Percentiles rank a stretch among this genome's conserved stretches.
These are phyloP conservation scores for Phalera bucephala DNA, from an alignment of 2,888 invertebrate species.

Conservation along the genomic window DNA sequence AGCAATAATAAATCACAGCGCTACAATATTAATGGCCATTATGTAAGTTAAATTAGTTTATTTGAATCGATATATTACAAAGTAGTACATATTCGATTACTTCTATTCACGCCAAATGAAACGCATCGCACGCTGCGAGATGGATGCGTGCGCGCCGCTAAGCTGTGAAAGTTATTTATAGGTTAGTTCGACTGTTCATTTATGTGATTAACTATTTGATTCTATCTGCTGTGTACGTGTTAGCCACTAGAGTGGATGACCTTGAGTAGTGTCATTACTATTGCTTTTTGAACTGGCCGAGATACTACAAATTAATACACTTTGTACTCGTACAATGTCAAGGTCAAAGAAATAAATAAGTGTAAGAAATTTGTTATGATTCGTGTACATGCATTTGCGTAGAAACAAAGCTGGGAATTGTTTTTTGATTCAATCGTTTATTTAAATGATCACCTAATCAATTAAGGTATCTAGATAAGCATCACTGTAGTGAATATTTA, in stretches of 20 bases:
- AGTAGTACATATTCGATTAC: not conserved
- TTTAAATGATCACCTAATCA: too few relatives aligned
- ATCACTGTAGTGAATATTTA: too few relatives aligned
- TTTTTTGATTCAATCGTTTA: too few relatives aligned
- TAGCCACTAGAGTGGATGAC: not conserved
- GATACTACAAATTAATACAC: too few relatives aligned
- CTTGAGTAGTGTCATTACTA: not conserved
- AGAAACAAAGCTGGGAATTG: too few relatives aligned
- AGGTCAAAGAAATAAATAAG: too few relatives aligned
- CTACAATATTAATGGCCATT: conserved; percentile 2
- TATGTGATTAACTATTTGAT: conserved; percentile 1
- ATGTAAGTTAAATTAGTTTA: conserved; percentile 16
- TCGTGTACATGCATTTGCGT: too few relatives aligned
- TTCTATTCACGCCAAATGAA: conserved; percentile 10
- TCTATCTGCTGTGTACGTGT: too few relatives aligned
- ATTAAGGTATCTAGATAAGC: too few relatives aligned
- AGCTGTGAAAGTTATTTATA: conserved; percentile 32
- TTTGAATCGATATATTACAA: conserved; percentile 8
- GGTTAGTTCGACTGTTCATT: conserved; percentile 7
- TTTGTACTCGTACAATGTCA: too few relatives aligned
- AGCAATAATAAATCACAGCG: not conserved
- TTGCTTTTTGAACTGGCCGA: too few relatives aligned
- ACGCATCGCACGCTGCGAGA: conserved; percentile 23
- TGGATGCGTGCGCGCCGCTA: conserved; percentile 29
- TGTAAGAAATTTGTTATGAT: too few relatives aligned